Base-by-base conservation (phyloP, 2,888 invertebrate genomes). In the Spilosoma lubricipeda region DNA sequence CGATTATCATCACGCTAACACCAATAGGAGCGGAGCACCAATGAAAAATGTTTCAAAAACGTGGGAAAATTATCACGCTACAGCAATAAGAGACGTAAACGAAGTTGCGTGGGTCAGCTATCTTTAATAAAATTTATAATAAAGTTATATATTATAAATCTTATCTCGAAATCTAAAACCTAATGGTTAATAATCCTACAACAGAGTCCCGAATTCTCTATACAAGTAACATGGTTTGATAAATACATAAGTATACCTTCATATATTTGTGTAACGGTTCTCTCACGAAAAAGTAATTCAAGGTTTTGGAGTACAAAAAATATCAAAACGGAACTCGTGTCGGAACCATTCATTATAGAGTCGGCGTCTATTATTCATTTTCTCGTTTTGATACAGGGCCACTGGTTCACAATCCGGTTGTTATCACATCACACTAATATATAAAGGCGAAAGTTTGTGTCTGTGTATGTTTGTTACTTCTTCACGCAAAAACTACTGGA, bases 301-400 rank as follows among this genome's bases (percentile, higher is more conserved):
- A 70, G 39, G 42, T 30, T 63, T n/a, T 11, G 13, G 20, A 36
- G n/a, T 13, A 63, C 63, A 42, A 70, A 70, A 69, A 56, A 30
- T 39, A 13, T 36, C 23, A 27, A 59, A 59, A 63, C 30, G 27
- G 42, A 30, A 18, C 30, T 63, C 18, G 63, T 30, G 30, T 56
- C 42, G 56, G 79, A 48, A 68, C 70, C 70, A 72, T 73, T 81
- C 75, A 78, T 80, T 70, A 68, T 78, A 71, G 73, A 73, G 64
- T 65, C 2, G 76, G 63, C 56, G 63, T 75, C 66, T 71, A 72
- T 72, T 72, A 77, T 63, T 48, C 59, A 68, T 36, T 75, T 71
- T 75, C 70, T 84, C 75, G 82, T 81, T 83, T 81, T 18, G 39
- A 56, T 65, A 64, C 18, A 78, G 82, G 81, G 79, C 13, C 67